Conservation (phyloP, 2,797 vertebrate species). For the Tragopan temminckii region DNA sequence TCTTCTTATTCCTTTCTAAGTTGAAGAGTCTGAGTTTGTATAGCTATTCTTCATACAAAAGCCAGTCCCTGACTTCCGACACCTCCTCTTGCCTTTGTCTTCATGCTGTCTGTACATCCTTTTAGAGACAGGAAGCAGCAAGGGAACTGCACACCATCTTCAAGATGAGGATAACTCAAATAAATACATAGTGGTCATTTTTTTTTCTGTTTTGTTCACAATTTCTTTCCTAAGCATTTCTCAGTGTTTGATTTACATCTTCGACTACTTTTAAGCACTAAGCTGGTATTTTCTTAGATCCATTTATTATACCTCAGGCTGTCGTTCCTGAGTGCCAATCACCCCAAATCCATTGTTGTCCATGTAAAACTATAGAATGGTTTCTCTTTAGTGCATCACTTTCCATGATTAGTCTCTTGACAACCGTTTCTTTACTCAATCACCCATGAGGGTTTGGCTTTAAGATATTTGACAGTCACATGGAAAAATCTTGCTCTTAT, state of each 20-base stretch:
- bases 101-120: background rate
- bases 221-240: background rate
- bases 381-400: background rate
- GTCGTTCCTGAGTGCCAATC: background rate
- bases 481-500: background rate
- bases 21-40: background rate
- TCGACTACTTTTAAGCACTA: background rate
- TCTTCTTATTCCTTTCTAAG: background rate
- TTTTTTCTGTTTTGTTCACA: background rate
- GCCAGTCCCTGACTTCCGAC: background rate
- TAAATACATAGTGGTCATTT: background rate
- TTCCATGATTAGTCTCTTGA: background rate
- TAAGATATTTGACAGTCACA: background rate
- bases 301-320: background rate
- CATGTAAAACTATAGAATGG: background rate
- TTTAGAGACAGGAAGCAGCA: background rate
- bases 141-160: background rate
- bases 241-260: background rate
- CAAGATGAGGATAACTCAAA: background rate
- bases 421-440: fast-evolving
- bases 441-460: background rate
- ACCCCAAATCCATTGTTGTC: background rate
- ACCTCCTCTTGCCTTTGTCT: background rate
- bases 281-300: background rate
- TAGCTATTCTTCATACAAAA: background rate